A percentile compares a stretch with the other conserved stretches of the same genome.
Evolutionary conservation across 2,888 invertebrate species (phyloP).

Genomic region (Heterodera filipjevi): DNA sequence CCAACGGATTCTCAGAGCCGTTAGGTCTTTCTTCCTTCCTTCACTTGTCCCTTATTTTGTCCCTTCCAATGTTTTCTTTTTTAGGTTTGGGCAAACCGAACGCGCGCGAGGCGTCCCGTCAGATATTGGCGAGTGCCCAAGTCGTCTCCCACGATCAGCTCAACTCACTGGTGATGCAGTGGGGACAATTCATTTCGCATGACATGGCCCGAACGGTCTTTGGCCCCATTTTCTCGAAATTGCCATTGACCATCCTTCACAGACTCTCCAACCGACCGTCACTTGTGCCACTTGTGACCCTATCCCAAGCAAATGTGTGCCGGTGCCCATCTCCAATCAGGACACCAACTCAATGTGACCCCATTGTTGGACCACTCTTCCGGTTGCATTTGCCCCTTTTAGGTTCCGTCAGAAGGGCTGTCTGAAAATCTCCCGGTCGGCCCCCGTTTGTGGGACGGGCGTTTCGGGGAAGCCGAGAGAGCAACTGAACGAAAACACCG

Average conservation of each 20-base stretch:
- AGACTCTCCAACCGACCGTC: slow-evolving; percentile 59
- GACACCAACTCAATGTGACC: slow-evolving; percentile 57
- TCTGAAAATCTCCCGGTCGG: slow-evolving; percentile 73
- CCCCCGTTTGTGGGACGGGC: slow-evolving; percentile 96
- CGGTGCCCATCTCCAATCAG: slow-evolving; percentile 54
- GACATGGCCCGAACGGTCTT: slow-evolving; percentile 60
- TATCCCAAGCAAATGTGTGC: slow-evolving; percentile 62
- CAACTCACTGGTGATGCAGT: slow-evolving; percentile 62
- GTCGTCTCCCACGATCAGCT: slow-evolving; percentile 58
- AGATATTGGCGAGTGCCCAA: slow-evolving; percentile 44
- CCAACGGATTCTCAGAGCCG: slow-evolving; percentile 60
- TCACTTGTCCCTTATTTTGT: neutral
- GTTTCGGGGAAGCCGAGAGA: slow-evolving; percentile 79
- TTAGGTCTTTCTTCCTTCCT: slow-evolving; percentile 47
- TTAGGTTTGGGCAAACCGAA: slow-evolving; percentile 45
- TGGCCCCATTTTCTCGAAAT: neutral
- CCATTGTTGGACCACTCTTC: neutral
- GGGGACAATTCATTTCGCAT: slow-evolving; percentile 59
- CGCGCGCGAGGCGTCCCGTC: slow-evolving; percentile 53
- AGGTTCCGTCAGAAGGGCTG: slow-evolving; percentile 60
- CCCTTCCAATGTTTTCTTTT: neutral
- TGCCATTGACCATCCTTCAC: neutral
- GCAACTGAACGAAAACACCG: slow-evolving; percentile 77
- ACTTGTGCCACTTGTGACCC: slow-evolving; percentile 63
- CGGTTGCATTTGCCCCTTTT: slow-evolving; percentile 12